Base-by-base conservation (phyloP, 2,113 vertebrate species). In the Bujurquina vittata region DNA sequence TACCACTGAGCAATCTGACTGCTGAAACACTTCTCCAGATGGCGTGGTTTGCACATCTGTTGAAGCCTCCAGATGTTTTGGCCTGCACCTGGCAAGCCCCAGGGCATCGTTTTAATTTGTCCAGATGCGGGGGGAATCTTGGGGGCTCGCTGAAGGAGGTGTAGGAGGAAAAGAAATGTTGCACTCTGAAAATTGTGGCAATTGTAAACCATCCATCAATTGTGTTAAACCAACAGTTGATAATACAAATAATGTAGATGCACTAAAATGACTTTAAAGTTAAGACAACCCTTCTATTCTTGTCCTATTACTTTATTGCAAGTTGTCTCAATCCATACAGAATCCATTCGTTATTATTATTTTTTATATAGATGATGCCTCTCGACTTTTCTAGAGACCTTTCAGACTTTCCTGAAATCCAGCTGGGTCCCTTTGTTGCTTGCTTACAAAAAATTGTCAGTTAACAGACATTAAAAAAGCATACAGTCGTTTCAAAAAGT, bases 41-140 rank as follows among this genome's bases (percentile, higher is more conserved):
- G 46, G 54, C 52, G 29, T 52, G 57, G 49, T 65, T 80, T 37
- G 67, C 77, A 84, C 90, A 84, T 89, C 91, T 93, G 88, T 80
- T 85, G 52, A 81, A 86, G 77, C 73, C 33, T 91, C 86, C 93
- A 95, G 91, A 94, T 94, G 94, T 94, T 92, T 92, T 91, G 74
- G 80, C 79, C 89, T 80, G 79, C 89, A 91, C 88, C 88, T 93
- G 90, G 88, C 87, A 43, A 81, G 77, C 63, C 72, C 73, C 40
- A 60, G 57, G 23, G 56, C 17, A n/a, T 29, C 56, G 5, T 33
- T 77, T 72, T 72, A 72, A 72, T 72, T 72, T 72, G 67, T 72
- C 67, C 67, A 49, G 59, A 77, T 52, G 29, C 33, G 52, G 31
- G 46, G 67, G 67, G 46, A n/a, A 77, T 17, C 29, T 49, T 52